phyloP scores from a whole-genome alignment of 2,113 vertebrate species.

The Telmatochromis bifrenatus region DNA sequence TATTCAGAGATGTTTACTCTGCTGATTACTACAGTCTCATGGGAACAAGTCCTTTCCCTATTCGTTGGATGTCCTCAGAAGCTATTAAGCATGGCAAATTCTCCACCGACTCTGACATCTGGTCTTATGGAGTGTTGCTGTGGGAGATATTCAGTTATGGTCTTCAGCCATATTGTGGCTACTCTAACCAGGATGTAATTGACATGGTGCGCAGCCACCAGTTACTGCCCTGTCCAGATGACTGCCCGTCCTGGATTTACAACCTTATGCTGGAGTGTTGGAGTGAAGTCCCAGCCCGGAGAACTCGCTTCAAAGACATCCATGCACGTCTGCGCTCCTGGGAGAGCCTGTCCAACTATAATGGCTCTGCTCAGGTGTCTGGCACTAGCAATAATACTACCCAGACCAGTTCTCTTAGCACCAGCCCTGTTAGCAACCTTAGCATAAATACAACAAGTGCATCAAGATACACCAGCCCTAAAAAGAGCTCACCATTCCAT shows the following conservation, averaged over 20 bases:
- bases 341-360: slow-evolving; percentile 89
- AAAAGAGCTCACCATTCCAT: slow-evolving; percentile 84
- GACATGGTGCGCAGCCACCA: slow-evolving; percentile 91
- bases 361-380: slow-evolving; percentile 89
- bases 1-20: slow-evolving; percentile 93
- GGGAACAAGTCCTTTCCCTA: slow-evolving; percentile 83
- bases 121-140: slow-evolving; percentile 90
- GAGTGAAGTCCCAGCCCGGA: slow-evolving; percentile 86
- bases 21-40: slow-evolving; percentile 93
- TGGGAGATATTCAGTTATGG: slow-evolving; percentile 99
- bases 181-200: slow-evolving; percentile 95
- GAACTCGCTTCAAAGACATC: slow-evolving; percentile 94
- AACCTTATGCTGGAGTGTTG: slow-evolving; percentile 95
- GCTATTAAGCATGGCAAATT: slow-evolving; percentile 92
- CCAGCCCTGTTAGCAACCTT: slow-evolving; percentile 91
- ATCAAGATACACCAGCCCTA: slow-evolving; percentile 83
- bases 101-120: slow-evolving; percentile 93
- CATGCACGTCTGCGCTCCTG: slow-evolving; percentile 87
- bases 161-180: slow-evolving; percentile 94
- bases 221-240: slow-evolving; percentile 87
- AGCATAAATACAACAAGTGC: slow-evolving; percentile 71
- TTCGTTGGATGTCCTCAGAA: slow-evolving; percentile 97
- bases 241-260: slow-evolving; percentile 92
- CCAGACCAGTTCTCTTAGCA: slow-evolving; percentile 95
- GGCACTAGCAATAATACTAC: slow-evolving; percentile 93